phyloP scores from a whole-genome alignment of 2,888 invertebrate species.

The Criorhina ranunculi region DNA sequence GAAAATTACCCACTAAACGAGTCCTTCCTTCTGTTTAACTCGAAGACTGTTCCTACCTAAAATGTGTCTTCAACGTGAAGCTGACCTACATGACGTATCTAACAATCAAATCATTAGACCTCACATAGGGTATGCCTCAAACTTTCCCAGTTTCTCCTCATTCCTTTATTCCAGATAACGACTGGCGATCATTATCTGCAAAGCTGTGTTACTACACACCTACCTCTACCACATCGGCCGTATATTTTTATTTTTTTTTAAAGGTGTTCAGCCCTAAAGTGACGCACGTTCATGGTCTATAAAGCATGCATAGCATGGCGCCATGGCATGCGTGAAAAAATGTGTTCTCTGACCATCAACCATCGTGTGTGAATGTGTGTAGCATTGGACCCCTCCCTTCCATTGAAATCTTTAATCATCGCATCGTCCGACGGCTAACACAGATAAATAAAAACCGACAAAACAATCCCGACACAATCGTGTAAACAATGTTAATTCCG shows the following conservation, averaged over 20 bases:
- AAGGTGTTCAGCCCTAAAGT: slow-evolving; percentile 36
- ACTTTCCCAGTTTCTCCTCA: background rate
- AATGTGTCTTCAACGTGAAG: too few relatives aligned
- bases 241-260: slow-evolving; percentile 6
- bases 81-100: too few relatives aligned
- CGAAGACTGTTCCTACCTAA: too few relatives aligned
- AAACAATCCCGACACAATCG: slow-evolving; percentile 60
- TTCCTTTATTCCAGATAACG: background rate
- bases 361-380: background rate
- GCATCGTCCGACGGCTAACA: slow-evolving; percentile 28
- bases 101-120: background rate
- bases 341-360: slow-evolving; percentile 20
- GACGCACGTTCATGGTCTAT: slow-evolving; percentile 40
- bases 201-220: background rate
- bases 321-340: slow-evolving; percentile 57
- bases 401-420: slow-evolving; percentile 48
- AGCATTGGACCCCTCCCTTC: background rate
- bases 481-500: slow-evolving; percentile 56
- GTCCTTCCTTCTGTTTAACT: too few relatives aligned
- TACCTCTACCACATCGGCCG: slow-evolving; percentile 10
- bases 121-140: background rate
- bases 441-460: slow-evolving; percentile 49
- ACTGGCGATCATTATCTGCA: slow-evolving; percentile 6
- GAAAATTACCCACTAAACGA: too few relatives aligned
- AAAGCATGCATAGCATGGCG: slow-evolving; percentile 44